These are phyloP conservation scores for Zygogramma bicolorata DNA, from an alignment of 2,888 invertebrate genomes.

Conservation along the genomic window DNA sequence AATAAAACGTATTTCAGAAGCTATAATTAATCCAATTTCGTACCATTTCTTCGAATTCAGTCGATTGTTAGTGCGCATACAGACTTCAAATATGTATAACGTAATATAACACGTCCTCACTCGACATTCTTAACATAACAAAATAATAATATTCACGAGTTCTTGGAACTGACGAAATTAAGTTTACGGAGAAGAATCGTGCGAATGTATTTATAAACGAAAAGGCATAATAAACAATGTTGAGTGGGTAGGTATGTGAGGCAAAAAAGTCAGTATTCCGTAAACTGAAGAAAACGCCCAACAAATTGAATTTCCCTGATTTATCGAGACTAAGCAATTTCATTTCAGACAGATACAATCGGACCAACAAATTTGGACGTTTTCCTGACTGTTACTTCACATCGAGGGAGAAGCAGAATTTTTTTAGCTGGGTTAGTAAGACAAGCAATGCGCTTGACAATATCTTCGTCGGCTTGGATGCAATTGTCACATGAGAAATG, in stretches of 20 bases:
- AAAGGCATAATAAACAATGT: neutral
- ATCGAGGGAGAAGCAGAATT: too few relatives aligned
- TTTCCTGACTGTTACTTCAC: too few relatives aligned
- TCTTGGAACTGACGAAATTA: conserved; percentile 1
- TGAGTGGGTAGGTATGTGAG: neutral
- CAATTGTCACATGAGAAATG: too few relatives aligned
- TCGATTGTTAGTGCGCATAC: neutral
- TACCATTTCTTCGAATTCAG: neutral
- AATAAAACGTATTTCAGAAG: neutral
- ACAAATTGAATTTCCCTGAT: too few relatives aligned
- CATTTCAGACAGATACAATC: too few relatives aligned
- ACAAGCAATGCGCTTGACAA: too few relatives aligned
- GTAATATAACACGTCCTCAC: neutral
- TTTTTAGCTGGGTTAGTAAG: too few relatives aligned
- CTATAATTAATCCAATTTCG: conserved; percentile 9
- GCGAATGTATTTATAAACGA: neutral
- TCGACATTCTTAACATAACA: neutral
- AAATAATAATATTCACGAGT: conserved; percentile 7
- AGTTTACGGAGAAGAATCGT: neutral
- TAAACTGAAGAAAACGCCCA: neutral
- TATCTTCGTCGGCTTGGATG: too few relatives aligned
- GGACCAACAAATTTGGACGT: too few relatives aligned
- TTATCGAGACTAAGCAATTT: too few relatives aligned
- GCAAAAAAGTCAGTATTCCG: neutral
- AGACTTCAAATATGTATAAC: conserved; percentile 1